Conservation (phyloP, 2,113 vertebrate species). For the Phalacrocorax brasilianus region DNA sequence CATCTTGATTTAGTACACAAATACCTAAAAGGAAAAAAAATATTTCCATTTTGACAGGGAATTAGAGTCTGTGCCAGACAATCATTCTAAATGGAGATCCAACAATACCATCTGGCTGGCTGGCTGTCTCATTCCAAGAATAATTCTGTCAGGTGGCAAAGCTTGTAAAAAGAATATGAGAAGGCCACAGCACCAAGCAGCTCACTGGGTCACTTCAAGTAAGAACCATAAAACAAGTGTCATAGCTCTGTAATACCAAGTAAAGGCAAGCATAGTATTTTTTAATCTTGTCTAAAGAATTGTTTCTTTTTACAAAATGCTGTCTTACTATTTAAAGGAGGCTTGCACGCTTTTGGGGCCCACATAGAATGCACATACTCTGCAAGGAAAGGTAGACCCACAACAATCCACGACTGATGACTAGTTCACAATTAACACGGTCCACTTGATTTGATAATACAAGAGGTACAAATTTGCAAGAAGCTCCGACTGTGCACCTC, state of each 20-base stretch:
- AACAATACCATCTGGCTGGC: conserved; percentile 35
- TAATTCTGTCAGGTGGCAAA: not conserved
- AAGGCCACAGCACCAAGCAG: not conserved
- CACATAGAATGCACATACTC: accelerated
- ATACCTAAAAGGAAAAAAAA: not conserved
- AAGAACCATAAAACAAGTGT: not conserved
- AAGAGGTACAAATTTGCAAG: not conserved
- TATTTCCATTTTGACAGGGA: not conserved
- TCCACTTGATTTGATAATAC: not conserved
- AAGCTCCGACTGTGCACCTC: not conserved
- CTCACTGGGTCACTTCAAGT: not conserved
- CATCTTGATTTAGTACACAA: not conserved
- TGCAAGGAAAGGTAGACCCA: not conserved
- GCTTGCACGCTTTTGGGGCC: not conserved
- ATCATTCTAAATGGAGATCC: not conserved
- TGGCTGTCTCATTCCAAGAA: not conserved
- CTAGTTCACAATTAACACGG: not conserved
- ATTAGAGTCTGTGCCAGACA: not conserved
- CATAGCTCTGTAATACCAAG: not conserved
- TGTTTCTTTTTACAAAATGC: not conserved
- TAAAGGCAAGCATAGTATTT: not conserved
- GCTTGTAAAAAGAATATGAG: not conserved
- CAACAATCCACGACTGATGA: not conserved
- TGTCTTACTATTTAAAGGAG: not conserved
- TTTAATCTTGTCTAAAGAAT: not conserved